These are phyloP conservation scores for Julus scanicus DNA, from an alignment of 2,888 invertebrate species.

Conservation along the genomic window DNA sequence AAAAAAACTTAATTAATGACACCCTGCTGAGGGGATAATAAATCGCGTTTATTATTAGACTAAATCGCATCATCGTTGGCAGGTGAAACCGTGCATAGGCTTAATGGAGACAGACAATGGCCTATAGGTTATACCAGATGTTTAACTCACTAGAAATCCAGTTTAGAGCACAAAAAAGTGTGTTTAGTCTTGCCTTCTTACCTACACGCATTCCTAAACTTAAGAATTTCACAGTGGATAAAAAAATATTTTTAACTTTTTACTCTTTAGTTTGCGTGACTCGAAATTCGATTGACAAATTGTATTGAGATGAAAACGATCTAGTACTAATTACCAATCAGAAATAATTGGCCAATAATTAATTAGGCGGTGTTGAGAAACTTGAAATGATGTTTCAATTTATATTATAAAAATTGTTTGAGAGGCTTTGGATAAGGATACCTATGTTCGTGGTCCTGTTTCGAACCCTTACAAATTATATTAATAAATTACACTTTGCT, in stretches of 20 bases:
- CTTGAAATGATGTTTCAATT: too few relatives aligned
- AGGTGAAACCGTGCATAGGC: slow-evolving; percentile 24
- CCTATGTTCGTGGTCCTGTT: too few relatives aligned
- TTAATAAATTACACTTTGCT: too few relatives aligned
- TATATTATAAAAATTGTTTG: too few relatives aligned
- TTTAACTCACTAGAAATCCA: slow-evolving; percentile 6
- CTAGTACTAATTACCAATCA: neutral
- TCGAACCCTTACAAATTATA: too few relatives aligned
- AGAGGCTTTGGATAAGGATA: too few relatives aligned
- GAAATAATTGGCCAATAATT: neutral
- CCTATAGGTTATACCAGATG: neutral
- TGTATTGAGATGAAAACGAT: neutral
- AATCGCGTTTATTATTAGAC: slow-evolving; percentile 28
- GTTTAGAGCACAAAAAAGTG: neutral
- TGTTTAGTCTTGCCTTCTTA: neutral
- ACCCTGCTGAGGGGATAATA: slow-evolving; percentile 8
- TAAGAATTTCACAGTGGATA: neutral
- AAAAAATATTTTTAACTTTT: neutral
- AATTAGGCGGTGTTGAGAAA: neutral
- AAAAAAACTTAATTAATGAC: neutral
- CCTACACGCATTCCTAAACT: neutral
- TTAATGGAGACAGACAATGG: slow-evolving; percentile 35
- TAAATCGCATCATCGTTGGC: slow-evolving; percentile 22
- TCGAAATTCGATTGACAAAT: neutral
- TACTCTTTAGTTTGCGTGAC: neutral